These are phyloP conservation scores for Thymelicus sylvestris DNA, from an alignment of 2,888 invertebrate genomes.

Conservation along the genomic window DNA sequence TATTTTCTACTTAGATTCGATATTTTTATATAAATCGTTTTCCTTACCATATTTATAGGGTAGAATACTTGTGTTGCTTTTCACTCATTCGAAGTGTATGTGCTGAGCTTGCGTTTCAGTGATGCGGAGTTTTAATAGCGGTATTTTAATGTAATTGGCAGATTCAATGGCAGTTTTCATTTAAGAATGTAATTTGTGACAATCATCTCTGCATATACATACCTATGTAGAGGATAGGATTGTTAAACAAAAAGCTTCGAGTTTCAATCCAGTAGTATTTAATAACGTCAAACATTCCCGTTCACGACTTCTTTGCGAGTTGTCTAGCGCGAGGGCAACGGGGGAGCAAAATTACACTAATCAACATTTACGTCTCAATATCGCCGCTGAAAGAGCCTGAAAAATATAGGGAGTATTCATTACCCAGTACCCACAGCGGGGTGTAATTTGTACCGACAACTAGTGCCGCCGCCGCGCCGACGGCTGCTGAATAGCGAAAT, in stretches of 20 bases:
- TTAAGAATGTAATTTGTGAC: too few species aligned
- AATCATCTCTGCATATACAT: too few species aligned
- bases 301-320: conserved; percentile 18
- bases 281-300: background rate
- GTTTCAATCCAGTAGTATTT: background rate
- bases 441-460: conserved; percentile 44
- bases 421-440: conserved; percentile 39
- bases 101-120: background rate
- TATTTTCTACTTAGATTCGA: conserved; percentile 15
- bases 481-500: conserved; percentile 44
- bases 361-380: conserved; percentile 39
- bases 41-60: background rate
- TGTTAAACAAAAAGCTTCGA: background rate
- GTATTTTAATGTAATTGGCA: too few species aligned
- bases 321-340: background rate
- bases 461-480: conserved; percentile 15
- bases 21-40: conserved; percentile 4
- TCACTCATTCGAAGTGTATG: background rate
- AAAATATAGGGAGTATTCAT: conserved; percentile 39
- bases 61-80: background rate
- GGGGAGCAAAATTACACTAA: conserved; percentile 42
- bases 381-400: conserved; percentile 42
- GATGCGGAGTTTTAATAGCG: background rate
- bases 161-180: too few species aligned
- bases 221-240: too few species aligned